Evolutionary conservation across 2,113 vertebrate species (phyloP).

Genomic region (Nannobrachium achirus): DNA sequence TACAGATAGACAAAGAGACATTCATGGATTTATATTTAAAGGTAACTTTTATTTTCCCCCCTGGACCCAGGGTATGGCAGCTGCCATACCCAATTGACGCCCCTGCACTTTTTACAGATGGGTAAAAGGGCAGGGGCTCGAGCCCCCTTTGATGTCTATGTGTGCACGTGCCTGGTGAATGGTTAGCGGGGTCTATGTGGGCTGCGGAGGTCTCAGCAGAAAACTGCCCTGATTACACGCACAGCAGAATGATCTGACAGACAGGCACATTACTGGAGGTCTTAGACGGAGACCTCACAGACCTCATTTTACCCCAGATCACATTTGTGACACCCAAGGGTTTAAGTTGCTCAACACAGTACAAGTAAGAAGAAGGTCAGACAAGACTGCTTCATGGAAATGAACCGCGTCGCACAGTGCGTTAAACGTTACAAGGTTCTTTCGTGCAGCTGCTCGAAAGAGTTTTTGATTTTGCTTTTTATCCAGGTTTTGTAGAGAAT

Average conservation of each 20-base stretch:
- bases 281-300: slow-evolving; percentile 47
- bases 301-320: slow-evolving; percentile 29
- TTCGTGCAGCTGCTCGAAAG: not conserved
- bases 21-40: no score
- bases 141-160: no score
- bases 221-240: slow-evolving; percentile 55
- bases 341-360: slow-evolving; percentile 52
- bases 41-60: no score
- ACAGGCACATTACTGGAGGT: slow-evolving; percentile 22
- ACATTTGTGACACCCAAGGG: slow-evolving; percentile 33
- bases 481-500: not conserved
- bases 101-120: slow-evolving; percentile 29
- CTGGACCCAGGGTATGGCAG: no score
- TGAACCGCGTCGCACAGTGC: not conserved
- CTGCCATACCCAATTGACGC: no score
- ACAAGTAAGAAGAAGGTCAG: slow-evolving; percentile 28
- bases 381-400: slow-evolving; percentile 28
- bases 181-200: not conserved
- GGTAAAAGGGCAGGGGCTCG: slow-evolving; percentile 35
- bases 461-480: not conserved
- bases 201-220: slow-evolving; percentile 8
- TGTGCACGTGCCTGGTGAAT: slow-evolving; percentile 16
- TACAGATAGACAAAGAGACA: no score
- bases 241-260: slow-evolving; percentile 51
- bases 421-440: not conserved